Evolutionary conservation across 2,113 vertebrate species (phyloP), one percentile per base, ranked within the genome.

Genomic region (Thamnaconus septentrionalis): DNA sequence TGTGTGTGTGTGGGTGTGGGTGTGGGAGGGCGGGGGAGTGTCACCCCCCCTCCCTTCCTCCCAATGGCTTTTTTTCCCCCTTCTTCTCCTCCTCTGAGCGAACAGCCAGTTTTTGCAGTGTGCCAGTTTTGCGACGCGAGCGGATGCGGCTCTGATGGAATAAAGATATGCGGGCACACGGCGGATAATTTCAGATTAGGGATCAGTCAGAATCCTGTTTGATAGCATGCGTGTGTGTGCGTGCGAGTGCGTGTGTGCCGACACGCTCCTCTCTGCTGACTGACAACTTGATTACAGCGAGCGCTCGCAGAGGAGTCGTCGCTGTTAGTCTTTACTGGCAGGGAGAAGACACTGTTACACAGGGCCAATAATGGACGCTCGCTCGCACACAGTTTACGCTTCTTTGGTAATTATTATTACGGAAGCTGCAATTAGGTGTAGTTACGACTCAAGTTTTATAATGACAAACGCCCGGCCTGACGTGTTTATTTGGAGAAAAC

Each of bases 201-300:
- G 69, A 71, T 70, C 68, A 78, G 73, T 80, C 72, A 75, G 71
- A 66, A 71, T 69, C 68, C 73, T 69, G 82, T 79, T 77, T 83
- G 75, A 81, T 70, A 69, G 62, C 58, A 73, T 80, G 64, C 76
- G 76, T 73, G 64, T 78, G 75, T 83, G 79, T 31, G 18, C 2
- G 18, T 31, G 18, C 18, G 18, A 31, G 18, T 31, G 18, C 18
- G 18, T 31, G 18, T 80, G 73, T 80, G 71, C 72, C 59, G 73
- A 79, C 78, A 73, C 79, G 75, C 79, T 87, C 77, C 79, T 8
- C 64, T 69, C 57, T 65, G 78, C 76, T 72, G 79, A 79, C 78
- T 78, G 78, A 86, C 81, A 81, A 82, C 74, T 70, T 69, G 64
- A 80, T 85, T 79, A 81, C 49, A 75, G 72, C 1, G 47, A 83